Evolutionary conservation across 1,140 invertebrate genomes (phyloP), one percentile per base, ranked within the genome.

Genomic region (Drosophila repleta): DNA sequence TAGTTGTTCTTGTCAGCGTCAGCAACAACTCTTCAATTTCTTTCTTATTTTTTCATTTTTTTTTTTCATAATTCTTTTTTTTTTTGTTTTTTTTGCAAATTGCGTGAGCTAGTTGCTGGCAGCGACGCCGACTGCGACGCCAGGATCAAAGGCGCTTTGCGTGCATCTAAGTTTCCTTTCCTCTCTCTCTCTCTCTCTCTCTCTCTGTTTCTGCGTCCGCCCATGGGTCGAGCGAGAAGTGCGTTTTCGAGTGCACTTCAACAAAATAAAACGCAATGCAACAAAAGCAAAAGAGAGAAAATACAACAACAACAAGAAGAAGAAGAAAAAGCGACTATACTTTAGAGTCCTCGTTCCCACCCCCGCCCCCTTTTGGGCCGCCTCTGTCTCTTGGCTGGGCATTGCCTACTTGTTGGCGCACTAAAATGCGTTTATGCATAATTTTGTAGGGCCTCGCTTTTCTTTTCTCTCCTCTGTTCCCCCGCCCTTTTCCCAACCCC

Each of bases 341-440:
- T 41, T 41, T 15, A 41, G 11, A 39, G 6, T 4, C 37, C 39
- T 1, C n/a, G n/a, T n/a, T n/a, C n/a, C n/a, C n/a, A n/a, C n/a
- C n/a, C 3, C 10, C 32, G 1, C 7, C 1, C 5, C 60, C 5
- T 15, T 18, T 1, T n/a, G 39, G 15, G 7, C 2, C 29, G 29
- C 29, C 29, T 24, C 29, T 6, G 4, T 26, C 24, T 26, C 6
- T 26, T 1, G 13, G 45, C 17, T 64, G 68, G 60, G 48, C 67
- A 74, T 87, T 85, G 82, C 82, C 78, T 85, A 85, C 82, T 85
- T 87, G 70, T 82, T 83, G 82, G 82, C 82, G 83, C 82, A 82
- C 75, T 87, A 87, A 87, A 88, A 79, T 87, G 83, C 82, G 82
- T 83, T 87, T 87, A 88, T 85, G 82, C 82, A 85, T 87, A 85